These are phyloP conservation scores for Ichneumoninae sp. DNA, from an alignment of 2,888 invertebrate genomes.

Conservation along the genomic window DNA sequence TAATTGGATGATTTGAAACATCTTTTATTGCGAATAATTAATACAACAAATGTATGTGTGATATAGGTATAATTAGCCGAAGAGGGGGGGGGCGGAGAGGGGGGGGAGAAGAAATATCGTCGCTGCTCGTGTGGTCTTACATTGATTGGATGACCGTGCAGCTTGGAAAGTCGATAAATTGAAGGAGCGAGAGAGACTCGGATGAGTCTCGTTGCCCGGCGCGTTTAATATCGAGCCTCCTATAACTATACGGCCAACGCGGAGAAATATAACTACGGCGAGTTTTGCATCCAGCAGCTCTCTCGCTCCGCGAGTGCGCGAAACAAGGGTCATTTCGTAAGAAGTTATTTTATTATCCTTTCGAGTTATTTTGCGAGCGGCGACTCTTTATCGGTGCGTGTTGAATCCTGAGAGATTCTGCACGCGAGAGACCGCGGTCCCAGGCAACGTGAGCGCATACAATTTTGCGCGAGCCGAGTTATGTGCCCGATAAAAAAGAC, in stretches of 20 bases:
- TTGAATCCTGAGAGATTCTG: constrained; percentile 33
- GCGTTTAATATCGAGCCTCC: background rate
- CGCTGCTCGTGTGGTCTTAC: constrained; percentile 33
- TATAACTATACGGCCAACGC: background rate
- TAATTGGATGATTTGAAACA: constrained; percentile 55
- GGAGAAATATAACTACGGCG: constrained; percentile 6
- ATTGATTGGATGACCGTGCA: constrained; percentile 62
- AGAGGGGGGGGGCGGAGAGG: background rate
- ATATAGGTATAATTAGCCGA: constrained; percentile 59
- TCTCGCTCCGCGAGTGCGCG: constrained; percentile 21
- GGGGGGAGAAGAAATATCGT: background rate
- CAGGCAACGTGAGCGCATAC: background rate
- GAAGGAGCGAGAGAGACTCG: constrained; percentile 41
- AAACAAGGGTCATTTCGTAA: constrained; percentile 60
- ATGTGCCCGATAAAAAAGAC: constrained; percentile 14
- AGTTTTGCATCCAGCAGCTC: constrained; percentile 25
- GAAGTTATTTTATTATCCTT: constrained; percentile 60
- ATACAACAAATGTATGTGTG: constrained; percentile 64
- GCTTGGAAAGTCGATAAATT: constrained; percentile 64
- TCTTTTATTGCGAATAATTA: constrained; percentile 65
- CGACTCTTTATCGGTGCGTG: constrained; percentile 42
- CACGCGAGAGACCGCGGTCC: background rate
- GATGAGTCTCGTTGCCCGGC: constrained; percentile 11
- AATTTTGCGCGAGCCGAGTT: background rate
- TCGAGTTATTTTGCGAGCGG: constrained; percentile 38